A percentile compares a stretch with the other conserved stretches of the same genome.
These are phyloP conservation scores for Drosophila mayri DNA, from an alignment of 1,140 invertebrate species.

Conservation along the genomic window DNA sequence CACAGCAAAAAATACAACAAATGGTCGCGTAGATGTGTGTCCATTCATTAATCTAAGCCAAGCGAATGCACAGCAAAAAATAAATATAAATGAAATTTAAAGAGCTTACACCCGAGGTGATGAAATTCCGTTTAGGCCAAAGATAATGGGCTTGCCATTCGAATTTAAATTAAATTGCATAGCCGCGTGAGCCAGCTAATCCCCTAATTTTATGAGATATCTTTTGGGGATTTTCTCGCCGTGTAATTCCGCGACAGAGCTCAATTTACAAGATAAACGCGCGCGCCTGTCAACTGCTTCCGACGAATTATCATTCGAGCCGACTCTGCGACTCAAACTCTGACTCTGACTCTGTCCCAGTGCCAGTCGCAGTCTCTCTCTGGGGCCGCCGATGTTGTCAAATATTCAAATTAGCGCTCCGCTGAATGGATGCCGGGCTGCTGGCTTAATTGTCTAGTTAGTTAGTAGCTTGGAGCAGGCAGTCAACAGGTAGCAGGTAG, in stretches of 20 bases:
- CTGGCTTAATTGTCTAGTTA: constrained; percentile 69
- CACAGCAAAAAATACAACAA: constrained; percentile 29
- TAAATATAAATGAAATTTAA: not conserved
- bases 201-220: not conserved
- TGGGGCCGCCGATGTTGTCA: constrained; percentile 55
- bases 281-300: constrained; percentile 75
- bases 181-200: constrained; percentile 6
- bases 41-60: constrained; percentile 45
- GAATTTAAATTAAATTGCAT: constrained; percentile 12
- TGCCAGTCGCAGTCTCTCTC: constrained; percentile 1
- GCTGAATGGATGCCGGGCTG: constrained; percentile 61
- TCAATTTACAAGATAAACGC: constrained; percentile 81
- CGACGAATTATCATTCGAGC: constrained; percentile 75
- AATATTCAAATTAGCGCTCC: constrained; percentile 76
- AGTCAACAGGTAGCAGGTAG: constrained; percentile 35
- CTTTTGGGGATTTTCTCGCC: constrained; percentile 31
- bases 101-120: constrained; percentile 1
- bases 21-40: constrained; percentile 22
- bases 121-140: constrained; percentile 1
- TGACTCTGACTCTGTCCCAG: not conserved
- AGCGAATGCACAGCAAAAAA: constrained; percentile 42
- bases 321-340: constrained; percentile 24
- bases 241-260: constrained; percentile 47
- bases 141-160: constrained; percentile 24
- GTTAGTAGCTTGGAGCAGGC: constrained; percentile 41